These are phyloP conservation scores for Centropyge bicolor DNA, from an alignment of 2,797 vertebrate genomes.

Conservation along the genomic window DNA sequence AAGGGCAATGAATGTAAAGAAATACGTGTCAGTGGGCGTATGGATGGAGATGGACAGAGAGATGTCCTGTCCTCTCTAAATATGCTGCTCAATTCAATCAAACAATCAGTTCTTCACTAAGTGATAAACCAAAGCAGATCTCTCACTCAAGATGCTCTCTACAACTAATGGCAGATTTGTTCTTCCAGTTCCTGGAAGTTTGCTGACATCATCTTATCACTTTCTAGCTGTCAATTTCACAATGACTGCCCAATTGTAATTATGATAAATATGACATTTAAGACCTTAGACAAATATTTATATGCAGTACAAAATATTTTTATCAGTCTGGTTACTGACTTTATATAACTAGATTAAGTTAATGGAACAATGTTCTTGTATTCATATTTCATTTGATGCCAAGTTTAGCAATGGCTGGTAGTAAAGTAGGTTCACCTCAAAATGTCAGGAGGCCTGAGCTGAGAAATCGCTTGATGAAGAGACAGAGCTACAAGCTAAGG, in stretches of 20 bases:
- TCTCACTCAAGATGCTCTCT: background rate
- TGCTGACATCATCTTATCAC: slow-evolving; percentile 3
- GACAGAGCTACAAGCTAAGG: background rate
- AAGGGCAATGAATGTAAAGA: background rate
- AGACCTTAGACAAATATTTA: background rate
- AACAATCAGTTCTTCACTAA: background rate
- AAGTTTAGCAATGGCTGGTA: slow-evolving; percentile 56
- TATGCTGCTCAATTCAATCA: slow-evolving; percentile 20
- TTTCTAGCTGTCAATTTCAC: slow-evolving; percentile 18
- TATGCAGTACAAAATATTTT: background rate
- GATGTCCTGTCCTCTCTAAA: background rate
- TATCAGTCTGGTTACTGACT: slow-evolving; percentile 10
- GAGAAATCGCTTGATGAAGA: slow-evolving; percentile 20
- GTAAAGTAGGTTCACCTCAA: slow-evolving; percentile 50
- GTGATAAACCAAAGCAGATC: background rate
- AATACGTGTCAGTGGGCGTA: background rate
- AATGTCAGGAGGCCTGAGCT: slow-evolving; percentile 45
- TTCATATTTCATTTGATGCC: slow-evolving; percentile 61
- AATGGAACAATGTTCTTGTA: slow-evolving; percentile 27
- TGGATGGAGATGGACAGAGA: background rate
- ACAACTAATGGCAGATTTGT: background rate
- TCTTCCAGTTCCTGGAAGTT: background rate
- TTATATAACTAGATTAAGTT: slow-evolving; percentile 20
- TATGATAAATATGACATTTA: background rate
- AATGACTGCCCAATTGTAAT: background rate